Evolutionary conservation across 2,888 invertebrate genomes (phyloP).

Genomic region (Piscicola geometra): DNA sequence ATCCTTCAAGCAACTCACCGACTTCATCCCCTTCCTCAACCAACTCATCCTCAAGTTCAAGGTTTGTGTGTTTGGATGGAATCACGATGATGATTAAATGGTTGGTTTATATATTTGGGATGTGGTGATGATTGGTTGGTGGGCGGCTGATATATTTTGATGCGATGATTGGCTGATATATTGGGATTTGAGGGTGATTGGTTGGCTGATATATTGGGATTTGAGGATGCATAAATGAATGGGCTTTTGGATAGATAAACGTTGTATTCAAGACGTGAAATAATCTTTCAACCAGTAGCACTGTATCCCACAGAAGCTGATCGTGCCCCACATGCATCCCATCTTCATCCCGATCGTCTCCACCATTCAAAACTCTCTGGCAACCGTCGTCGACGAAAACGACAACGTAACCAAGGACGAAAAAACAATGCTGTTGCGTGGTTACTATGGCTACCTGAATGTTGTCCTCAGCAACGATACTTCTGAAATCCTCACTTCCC

Average conservation of each 20-base stretch:
- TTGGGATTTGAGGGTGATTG: too few relatives aligned
- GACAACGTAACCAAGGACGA: conserved; percentile 59
- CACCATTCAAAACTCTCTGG: conserved; percentile 57
- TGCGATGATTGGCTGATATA: too few relatives aligned
- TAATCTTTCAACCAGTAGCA: too few relatives aligned
- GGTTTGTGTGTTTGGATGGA: conserved; percentile 46
- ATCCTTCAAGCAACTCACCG: conserved; percentile 55
- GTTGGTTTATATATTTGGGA: too few relatives aligned
- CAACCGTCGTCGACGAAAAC: conserved; percentile 56
- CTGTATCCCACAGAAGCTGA: conserved; percentile 58
- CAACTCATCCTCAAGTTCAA: conserved; percentile 63
- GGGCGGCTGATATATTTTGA: too few relatives aligned
- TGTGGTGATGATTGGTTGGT: too few relatives aligned
- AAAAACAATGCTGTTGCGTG: conserved; percentile 57
- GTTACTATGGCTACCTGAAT: conserved; percentile 59
- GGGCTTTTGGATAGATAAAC: too few relatives aligned
- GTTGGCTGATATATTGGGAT: too few relatives aligned
- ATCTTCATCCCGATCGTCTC: conserved; percentile 59
- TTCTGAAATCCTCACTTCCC: conserved; percentile 55
- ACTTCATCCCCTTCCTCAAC: conserved; percentile 62
- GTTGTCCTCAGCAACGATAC: conserved; percentile 59
- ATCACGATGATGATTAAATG: neutral
- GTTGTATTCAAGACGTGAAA: too few relatives aligned
- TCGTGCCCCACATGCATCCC: conserved; percentile 58
- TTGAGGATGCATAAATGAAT: too few relatives aligned